Evolutionary conservation across 2,797 vertebrate species (phyloP).

Genomic region (Cynopterus sphinx): DNA sequence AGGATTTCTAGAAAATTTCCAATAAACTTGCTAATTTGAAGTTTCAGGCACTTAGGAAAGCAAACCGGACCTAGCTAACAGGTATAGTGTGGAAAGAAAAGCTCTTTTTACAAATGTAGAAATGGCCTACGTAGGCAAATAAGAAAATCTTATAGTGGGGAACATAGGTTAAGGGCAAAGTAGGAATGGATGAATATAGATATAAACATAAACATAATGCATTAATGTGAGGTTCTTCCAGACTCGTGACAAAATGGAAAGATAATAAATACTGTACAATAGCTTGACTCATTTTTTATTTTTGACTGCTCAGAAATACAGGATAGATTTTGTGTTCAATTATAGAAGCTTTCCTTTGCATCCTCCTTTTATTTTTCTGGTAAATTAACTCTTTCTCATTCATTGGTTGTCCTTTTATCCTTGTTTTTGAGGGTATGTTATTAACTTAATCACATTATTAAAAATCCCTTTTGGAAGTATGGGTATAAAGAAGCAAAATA

Average conservation of each 20-base stretch:
- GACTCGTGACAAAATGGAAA: not conserved
- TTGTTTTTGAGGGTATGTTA: not conserved
- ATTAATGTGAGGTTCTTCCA: not conserved
- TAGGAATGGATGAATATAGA: not conserved
- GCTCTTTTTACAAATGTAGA: not conserved
- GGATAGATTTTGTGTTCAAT: not conserved
- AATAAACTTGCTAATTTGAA: not conserved
- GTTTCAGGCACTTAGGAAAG: not conserved
- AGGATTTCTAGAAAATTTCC: not conserved
- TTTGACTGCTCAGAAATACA: not conserved
- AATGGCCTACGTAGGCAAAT: not conserved
- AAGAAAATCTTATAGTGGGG: not conserved
- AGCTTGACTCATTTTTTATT: not conserved
- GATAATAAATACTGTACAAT: not conserved
- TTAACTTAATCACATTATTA: not conserved
- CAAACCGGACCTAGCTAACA: not conserved
- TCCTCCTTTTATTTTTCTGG: not conserved
- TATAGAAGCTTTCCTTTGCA: not conserved
- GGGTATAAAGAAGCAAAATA: not conserved
- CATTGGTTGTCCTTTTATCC: not conserved
- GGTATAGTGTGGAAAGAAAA: not conserved
- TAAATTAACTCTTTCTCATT: not conserved
- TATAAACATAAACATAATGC: not conserved
- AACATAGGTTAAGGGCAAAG: not conserved
- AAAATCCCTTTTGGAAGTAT: not conserved